Evolutionary conservation across 2,113 vertebrate genomes (phyloP).

Genomic region (Alaudala cheleensis): DNA sequence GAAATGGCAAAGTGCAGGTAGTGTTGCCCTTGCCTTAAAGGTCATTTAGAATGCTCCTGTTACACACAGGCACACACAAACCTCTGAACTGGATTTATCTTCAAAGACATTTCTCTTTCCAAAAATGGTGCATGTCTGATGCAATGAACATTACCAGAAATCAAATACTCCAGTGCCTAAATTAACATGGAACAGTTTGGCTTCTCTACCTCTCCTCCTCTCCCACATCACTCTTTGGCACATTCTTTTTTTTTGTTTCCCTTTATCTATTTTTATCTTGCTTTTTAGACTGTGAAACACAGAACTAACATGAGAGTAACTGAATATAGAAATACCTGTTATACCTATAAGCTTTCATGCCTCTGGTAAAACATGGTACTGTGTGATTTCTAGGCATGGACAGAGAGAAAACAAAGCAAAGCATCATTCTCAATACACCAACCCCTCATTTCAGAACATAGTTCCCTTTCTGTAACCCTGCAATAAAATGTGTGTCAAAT

Average conservation of each 20-base stretch:
- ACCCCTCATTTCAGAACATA: background rate
- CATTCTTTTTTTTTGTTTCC: background rate
- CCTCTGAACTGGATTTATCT: background rate
- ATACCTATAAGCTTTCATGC: background rate
- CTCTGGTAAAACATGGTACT: background rate
- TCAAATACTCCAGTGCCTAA: background rate
- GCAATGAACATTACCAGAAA: background rate
- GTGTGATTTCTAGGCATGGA: background rate
- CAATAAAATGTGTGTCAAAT: background rate
- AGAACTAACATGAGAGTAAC: background rate
- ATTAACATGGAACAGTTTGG: background rate
- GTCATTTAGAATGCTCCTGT: constrained; percentile 73
- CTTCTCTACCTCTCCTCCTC: background rate
- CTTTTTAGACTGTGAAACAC: background rate
- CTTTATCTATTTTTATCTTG: background rate
- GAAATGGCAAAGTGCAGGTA: constrained; percentile 64
- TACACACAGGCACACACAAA: constrained; percentile 44
- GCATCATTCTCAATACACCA: background rate
- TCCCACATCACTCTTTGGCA: background rate
- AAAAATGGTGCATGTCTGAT: background rate
- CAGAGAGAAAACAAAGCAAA: background rate
- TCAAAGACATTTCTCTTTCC: background rate
- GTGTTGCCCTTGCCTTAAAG: constrained; percentile 65
- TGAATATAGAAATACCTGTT: background rate
- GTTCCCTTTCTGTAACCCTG: background rate